These are phyloP conservation scores for Papilio protenor DNA, from an alignment of 2,888 invertebrate genomes.

Conservation along the genomic window DNA sequence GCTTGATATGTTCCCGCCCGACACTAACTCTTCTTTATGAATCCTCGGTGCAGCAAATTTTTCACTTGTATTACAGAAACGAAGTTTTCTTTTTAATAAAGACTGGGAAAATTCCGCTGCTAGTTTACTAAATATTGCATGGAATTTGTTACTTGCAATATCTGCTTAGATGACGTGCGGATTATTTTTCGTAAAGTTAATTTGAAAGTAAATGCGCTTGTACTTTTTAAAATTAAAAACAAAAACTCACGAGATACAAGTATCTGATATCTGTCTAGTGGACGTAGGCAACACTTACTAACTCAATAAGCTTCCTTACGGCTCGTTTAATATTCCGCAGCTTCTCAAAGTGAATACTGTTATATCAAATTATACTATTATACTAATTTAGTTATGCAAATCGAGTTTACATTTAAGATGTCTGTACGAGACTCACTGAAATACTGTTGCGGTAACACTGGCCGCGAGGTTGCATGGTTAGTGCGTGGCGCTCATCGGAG, in stretches of 20 bases:
- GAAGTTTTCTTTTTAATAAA: slow-evolving; percentile 24
- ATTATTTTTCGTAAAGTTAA: not conserved
- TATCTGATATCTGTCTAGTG: not conserved
- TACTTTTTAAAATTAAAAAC: not conserved
- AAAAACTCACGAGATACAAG: not conserved
- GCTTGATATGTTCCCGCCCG: slow-evolving; percentile 21
- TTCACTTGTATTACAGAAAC: slow-evolving; percentile 18
- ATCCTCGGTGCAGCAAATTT: slow-evolving; percentile 33
- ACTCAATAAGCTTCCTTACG: slow-evolving; percentile 2
- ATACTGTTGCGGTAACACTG: not conserved
- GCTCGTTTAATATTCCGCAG: slow-evolving; percentile 11
- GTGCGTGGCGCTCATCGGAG: no score
- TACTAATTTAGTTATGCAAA: not conserved
- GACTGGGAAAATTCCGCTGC: not conserved
- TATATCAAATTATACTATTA: slow-evolving; percentile 1
- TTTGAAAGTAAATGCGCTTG: not conserved
- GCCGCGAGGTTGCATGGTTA: no score
- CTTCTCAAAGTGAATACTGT: slow-evolving; percentile 2
- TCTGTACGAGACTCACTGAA: not conserved
- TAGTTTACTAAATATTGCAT: not conserved
- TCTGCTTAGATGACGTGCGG: not conserved
- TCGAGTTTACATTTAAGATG: not conserved
- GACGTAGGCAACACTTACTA: not conserved
- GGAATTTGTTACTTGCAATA: not conserved
- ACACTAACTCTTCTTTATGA: slow-evolving; percentile 34